phyloP scores from a whole-genome alignment of 1,140 invertebrate genomes.

The Penaeus indicus region DNA sequence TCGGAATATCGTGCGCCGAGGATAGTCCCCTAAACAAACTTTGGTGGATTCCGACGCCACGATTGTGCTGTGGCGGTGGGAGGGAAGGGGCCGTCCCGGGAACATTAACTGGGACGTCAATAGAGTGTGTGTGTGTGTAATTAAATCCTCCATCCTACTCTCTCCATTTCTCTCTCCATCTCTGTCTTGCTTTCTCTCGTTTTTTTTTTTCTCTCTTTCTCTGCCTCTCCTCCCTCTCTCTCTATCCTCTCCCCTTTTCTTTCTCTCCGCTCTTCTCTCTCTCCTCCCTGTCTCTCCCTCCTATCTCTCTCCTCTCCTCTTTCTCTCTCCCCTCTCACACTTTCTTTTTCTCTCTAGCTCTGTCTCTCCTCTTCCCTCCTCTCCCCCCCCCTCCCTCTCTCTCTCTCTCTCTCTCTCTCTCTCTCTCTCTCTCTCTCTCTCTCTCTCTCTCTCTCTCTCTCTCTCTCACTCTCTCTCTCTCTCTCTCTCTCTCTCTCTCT shows the following conservation, averaged over 20 bases:
- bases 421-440: too few species aligned
- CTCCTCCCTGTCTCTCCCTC: background rate
- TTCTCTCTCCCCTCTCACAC: background rate
- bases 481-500: background rate
- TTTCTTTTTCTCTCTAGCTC: background rate
- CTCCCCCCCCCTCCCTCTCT: background rate
- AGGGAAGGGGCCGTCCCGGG: too few species aligned
- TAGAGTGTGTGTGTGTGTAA: too few species aligned
- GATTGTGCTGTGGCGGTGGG: too few species aligned
- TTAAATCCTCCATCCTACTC: background rate
- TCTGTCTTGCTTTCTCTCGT: background rate
- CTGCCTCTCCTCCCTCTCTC: background rate
- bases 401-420: too few species aligned
- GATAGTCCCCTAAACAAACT: too few species aligned
- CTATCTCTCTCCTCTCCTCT: background rate
- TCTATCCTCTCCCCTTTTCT: background rate
- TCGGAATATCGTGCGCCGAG: too few species aligned
- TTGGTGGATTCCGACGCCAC: too few species aligned
- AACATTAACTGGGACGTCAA: too few species aligned
- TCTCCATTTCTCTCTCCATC: too few species aligned
- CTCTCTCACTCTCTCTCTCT: too few species aligned
- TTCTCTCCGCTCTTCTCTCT: background rate
- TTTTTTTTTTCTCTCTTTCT: background rate
- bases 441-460: too few species aligned
- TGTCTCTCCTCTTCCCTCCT: background rate